Evolutionary conservation across 1,140 invertebrate species (phyloP).

Genomic region (Zophobas morio): DNA sequence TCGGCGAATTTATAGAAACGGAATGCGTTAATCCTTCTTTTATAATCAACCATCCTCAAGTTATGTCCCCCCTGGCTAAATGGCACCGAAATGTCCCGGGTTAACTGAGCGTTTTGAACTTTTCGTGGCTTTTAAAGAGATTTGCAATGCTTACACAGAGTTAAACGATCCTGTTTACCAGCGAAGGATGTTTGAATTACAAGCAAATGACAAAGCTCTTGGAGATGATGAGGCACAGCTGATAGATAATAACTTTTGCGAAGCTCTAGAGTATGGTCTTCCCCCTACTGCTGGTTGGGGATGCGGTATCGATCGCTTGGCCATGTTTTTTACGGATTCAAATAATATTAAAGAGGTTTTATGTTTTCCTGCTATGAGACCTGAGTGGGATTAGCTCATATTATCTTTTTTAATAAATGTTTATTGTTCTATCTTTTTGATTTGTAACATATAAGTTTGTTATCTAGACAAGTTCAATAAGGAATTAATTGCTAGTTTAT

Average conservation of each 20-base stretch:
- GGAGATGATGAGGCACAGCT: slow-evolving; percentile 51
- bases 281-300: slow-evolving; percentile 4
- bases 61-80: background rate
- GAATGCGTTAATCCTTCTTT: background rate
- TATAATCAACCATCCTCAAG: background rate
- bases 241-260: slow-evolving; percentile 48
- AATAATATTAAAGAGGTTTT: background rate
- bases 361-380: background rate
- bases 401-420: background rate
- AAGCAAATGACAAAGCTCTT: slow-evolving; percentile 3
- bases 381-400: background rate
- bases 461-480: no score
- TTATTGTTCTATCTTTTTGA: no score
- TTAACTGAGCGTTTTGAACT: slow-evolving; percentile 54
- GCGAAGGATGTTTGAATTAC: slow-evolving; percentile 36
- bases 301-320: background rate
- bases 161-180: slow-evolving; percentile 52
- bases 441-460: no score
- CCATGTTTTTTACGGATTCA: background rate
- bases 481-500: no score
- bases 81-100: slow-evolving; percentile 2
- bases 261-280: slow-evolving; percentile 52
- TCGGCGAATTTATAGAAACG: background rate
- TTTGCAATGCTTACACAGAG: slow-evolving; percentile 48
- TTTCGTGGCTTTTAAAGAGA: slow-evolving; percentile 39